Conservation (phyloP, 2,888 invertebrate species). For the Apamea crenata region DNA sequence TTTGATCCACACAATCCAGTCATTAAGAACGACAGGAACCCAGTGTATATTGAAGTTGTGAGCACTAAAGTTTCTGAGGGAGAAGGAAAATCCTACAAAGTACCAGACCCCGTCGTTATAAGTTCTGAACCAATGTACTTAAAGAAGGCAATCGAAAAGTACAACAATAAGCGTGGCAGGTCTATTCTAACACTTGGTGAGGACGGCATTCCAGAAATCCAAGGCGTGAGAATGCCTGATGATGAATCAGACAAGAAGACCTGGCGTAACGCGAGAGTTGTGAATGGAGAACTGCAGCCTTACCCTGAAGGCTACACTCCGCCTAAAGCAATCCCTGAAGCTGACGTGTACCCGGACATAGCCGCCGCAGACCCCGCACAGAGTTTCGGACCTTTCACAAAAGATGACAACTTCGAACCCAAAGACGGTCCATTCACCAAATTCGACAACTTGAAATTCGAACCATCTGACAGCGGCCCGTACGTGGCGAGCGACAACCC, state of each 20-base stretch:
- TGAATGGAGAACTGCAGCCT: constrained; percentile 95
- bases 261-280: constrained; percentile 97
- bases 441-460: constrained; percentile 89
- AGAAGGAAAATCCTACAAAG: constrained; percentile 86
- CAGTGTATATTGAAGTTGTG: constrained; percentile 89
- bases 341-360: constrained; percentile 89
- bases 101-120: constrained; percentile 93
- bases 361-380: constrained; percentile 79
- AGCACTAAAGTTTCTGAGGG: constrained; percentile 87
- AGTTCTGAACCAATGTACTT: constrained; percentile 92
- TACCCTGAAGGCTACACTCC: constrained; percentile 93
- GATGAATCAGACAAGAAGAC: constrained; percentile 95
- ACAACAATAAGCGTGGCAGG: constrained; percentile 90
- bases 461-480: constrained; percentile 81
- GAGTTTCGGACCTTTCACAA: constrained; percentile 91
- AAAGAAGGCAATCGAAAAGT: constrained; percentile 88
- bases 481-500: constrained; percentile 83
- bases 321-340: constrained; percentile 91
- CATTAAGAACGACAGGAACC: constrained; percentile 90
- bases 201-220: constrained; percentile 95
- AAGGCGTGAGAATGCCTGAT: constrained; percentile 95
- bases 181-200: constrained; percentile 92
- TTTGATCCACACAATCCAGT: constrained; percentile 88
- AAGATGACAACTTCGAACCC: constrained; percentile 90
- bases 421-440: constrained; percentile 91